Evolutionary conservation across 2,797 vertebrate species (phyloP).

Genomic region (Betta splendens): DNA sequence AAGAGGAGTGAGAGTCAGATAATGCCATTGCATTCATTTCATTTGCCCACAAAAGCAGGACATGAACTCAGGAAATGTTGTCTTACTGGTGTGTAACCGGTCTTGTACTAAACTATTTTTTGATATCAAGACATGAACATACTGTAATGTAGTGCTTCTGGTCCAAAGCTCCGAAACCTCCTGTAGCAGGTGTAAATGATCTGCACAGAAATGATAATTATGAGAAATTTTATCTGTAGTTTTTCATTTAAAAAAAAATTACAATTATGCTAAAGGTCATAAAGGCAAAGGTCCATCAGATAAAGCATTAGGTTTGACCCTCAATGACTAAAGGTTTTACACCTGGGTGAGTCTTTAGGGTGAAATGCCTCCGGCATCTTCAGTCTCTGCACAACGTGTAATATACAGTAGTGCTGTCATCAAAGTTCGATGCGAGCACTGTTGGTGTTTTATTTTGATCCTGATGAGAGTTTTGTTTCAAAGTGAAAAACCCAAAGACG

Average conservation of each 20-base stretch:
- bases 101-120: slow-evolving; percentile 15
- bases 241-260: slow-evolving; percentile 23
- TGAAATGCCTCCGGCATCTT: slow-evolving; percentile 19
- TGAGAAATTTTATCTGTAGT: background rate
- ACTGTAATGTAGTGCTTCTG: slow-evolving; percentile 46
- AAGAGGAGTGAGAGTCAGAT: slow-evolving; percentile 10
- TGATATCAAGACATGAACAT: slow-evolving; percentile 27
- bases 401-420: slow-evolving; percentile 17
- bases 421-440: slow-evolving; percentile 26
- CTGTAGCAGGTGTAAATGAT: slow-evolving; percentile 25
- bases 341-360: slow-evolving; percentile 5
- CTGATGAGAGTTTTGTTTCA: slow-evolving; percentile 9
- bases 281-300: slow-evolving; percentile 40
- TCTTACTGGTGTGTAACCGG: slow-evolving; percentile 13
- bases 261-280: slow-evolving; percentile 30
- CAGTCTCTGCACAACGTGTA: slow-evolving; percentile 18
- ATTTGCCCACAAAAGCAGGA: slow-evolving; percentile 17
- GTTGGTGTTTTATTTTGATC: slow-evolving; percentile 21
- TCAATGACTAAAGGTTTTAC: background rate
- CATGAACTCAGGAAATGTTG: slow-evolving; percentile 23
- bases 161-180: slow-evolving; percentile 20
- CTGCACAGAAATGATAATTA: background rate
- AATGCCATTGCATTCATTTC: slow-evolving; percentile 8
- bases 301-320: slow-evolving; percentile 39
- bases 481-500: background rate